These are phyloP conservation scores for Bergia sp. DNA, from an alignment of 92 coral and sea anemone genomes.

Conservation along the genomic window DNA sequence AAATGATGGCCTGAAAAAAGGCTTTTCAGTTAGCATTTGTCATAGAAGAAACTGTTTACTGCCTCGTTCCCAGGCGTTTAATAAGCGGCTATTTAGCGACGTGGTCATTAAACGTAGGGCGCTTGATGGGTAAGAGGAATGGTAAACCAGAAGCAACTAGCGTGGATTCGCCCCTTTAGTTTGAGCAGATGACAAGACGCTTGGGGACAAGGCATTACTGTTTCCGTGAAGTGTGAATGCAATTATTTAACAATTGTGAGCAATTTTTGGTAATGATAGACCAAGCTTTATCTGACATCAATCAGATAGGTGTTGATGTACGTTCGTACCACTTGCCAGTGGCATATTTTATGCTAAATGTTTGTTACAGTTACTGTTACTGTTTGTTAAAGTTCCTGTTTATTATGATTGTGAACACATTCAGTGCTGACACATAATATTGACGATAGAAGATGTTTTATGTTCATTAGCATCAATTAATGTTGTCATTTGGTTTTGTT, in stretches of 20 bases:
- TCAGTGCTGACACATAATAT: neutral
- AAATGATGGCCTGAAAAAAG: no score
- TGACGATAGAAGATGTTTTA: neutral
- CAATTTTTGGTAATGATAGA: conserved; percentile 6
- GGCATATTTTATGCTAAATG: conserved; percentile 34
- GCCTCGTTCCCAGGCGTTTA: no score
- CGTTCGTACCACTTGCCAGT: conserved; percentile 38
- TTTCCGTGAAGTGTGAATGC: conserved; percentile 43
- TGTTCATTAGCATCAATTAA: neutral
- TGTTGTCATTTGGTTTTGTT: neutral
- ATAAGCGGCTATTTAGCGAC: no score
- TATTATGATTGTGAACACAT: neutral
- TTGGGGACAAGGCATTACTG: neutral
- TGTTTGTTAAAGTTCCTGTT: conserved; percentile 15
- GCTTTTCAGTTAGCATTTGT: no score
- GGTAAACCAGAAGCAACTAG: no score
- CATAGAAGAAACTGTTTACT: no score
- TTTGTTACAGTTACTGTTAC: conserved; percentile 46
- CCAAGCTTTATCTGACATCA: conserved; percentile 20
- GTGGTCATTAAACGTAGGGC: no score
- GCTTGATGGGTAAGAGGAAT: no score
- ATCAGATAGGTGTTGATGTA: conserved; percentile 25
- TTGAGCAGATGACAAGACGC: no score
- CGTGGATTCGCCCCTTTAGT: no score
- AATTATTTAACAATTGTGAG: neutral